Percentiles rank a stretch among this genome's conserved stretches.
Evolutionary conservation across 2,113 vertebrate genomes (phyloP).

Genomic region (Syngnathus typhle): DNA sequence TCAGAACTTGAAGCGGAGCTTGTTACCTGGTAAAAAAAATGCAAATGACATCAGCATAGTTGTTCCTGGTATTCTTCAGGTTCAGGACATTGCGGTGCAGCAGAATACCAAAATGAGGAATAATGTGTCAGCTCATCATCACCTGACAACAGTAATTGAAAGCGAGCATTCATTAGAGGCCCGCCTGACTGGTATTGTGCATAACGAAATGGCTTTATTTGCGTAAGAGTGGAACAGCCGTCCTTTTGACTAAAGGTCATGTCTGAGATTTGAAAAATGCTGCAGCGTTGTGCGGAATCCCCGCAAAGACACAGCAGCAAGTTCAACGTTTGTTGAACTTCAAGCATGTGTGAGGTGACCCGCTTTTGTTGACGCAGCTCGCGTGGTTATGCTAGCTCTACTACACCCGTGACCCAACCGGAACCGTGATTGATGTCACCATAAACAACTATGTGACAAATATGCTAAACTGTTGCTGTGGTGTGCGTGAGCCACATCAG

Average conservation of each 20-base stretch:
- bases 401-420: background rate
- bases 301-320: conserved; percentile 26
- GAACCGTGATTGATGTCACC: conserved; percentile 9
- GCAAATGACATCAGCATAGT: conserved; percentile 15
- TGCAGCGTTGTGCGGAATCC: conserved; percentile 39
- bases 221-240: conserved; percentile 12
- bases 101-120: background rate
- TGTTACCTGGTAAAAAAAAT: conserved; percentile 27
- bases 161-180: background rate
- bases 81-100: background rate
- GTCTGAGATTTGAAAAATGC: conserved; percentile 24
- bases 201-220: background rate
- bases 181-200: background rate
- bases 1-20: conserved; percentile 46
- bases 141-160: background rate
- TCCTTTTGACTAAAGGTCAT: conserved; percentile 34
- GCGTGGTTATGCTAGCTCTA: conserved; percentile 23
- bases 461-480: conserved; percentile 27
- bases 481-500: conserved; percentile 20
- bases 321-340: conserved; percentile 45
- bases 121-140: background rate
- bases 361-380: conserved; percentile 25
- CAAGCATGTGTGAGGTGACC: conserved; percentile 43
- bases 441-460: conserved; percentile 27
- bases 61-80: background rate